phyloP scores from a whole-genome alignment of 2,113 vertebrate species.

The Ochotona curzoniae region DNA sequence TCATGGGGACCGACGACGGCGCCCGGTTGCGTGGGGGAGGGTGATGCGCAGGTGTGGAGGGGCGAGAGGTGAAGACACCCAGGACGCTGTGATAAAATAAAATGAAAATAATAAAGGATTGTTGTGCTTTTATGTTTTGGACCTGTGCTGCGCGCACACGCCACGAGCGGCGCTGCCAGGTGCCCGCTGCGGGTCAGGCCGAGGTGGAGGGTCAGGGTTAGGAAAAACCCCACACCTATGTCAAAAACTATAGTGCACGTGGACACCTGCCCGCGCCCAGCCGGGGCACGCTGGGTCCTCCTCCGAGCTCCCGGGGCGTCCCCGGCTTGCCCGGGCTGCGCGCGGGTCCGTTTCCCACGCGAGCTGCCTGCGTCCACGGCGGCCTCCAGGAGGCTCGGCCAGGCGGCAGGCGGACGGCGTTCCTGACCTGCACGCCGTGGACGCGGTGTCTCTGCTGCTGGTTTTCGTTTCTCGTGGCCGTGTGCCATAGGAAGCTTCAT shows the following conservation, averaged over 20 bases:
- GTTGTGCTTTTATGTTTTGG: slow-evolving; percentile 44
- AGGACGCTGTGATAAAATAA: neutral
- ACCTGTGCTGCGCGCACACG: slow-evolving; percentile 29
- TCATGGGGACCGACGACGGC: slow-evolving; percentile 62
- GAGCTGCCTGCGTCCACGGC: slow-evolving; percentile 22
- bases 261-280: no score
- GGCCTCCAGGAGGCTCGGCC: neutral
- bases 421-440: neutral
- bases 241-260: no score
- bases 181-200: neutral
- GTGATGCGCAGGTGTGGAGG: slow-evolving; percentile 11
- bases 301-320: slow-evolving; percentile 70
- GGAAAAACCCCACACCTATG: no score
- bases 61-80: slow-evolving; percentile 38
- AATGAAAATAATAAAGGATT: neutral
- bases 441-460: neutral
- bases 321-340: neutral
- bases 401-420: neutral
- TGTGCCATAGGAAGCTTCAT: neutral
- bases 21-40: slow-evolving; percentile 16
- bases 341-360: slow-evolving; percentile 45
- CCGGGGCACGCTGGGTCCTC: neutral
- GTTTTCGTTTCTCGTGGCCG: slow-evolving; percentile 5
- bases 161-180: slow-evolving; percentile 54
- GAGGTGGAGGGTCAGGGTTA: no score